A percentile compares a stretch with the other conserved stretches of the same genome.
Conservation (phyloP, 2,113 vertebrate species). For the Dendropsophus ebraccatus region DNA sequence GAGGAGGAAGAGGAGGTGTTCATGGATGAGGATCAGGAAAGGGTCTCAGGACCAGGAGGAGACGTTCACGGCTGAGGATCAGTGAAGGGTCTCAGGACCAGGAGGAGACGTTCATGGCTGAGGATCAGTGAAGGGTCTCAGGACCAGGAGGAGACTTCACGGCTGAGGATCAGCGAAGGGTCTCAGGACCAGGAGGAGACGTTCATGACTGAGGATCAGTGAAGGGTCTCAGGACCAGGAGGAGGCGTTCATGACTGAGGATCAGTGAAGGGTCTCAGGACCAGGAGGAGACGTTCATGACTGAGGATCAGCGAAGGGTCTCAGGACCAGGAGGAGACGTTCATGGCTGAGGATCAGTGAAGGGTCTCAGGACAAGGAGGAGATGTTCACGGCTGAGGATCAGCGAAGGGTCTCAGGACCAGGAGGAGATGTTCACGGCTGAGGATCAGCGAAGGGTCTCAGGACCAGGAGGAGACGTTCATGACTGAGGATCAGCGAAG, state of each 20-base stretch:
- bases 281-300: constrained; percentile 72
- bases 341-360: constrained; percentile 64
- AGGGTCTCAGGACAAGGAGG: constrained; percentile 22
- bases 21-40: constrained; percentile 61
- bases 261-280: background rate
- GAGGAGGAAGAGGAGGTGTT: constrained; percentile 67
- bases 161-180: background rate
- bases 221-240: background rate
- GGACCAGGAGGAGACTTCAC: constrained; percentile 71
- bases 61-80: constrained; percentile 67
- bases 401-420: background rate
- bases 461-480: constrained; percentile 66
- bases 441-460: background rate
- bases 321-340: constrained; percentile 61
- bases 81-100: background rate
- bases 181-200: constrained; percentile 54
- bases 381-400: constrained; percentile 69
- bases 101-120: constrained; percentile 70
- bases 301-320: background rate
- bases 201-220: constrained; percentile 66
- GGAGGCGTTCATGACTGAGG: constrained; percentile 70
- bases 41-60: constrained; percentile 54
- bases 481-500: constrained; percentile 58
- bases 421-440: constrained; percentile 71
- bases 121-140: background rate